phyloP scores from a whole-genome alignment of 1,140 invertebrate species.

The Cyphomyrmex costatus region DNA sequence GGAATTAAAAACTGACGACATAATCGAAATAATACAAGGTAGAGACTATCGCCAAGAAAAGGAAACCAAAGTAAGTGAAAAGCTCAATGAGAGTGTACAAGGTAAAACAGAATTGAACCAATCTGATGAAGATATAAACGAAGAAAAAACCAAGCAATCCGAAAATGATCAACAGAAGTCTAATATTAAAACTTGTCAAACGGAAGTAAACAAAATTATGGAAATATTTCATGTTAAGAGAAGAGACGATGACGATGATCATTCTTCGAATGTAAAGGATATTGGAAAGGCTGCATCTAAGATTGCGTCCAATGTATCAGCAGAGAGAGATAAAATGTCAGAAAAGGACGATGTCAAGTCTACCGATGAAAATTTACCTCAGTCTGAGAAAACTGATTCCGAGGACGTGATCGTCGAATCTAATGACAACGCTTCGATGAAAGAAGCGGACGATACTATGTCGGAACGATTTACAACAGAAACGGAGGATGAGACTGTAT shows the following conservation, averaged over 20 bases:
- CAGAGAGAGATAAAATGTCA: slow-evolving; percentile 30
- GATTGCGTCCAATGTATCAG: neutral
- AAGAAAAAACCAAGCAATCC: slow-evolving; percentile 20
- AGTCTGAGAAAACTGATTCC: slow-evolving; percentile 22
- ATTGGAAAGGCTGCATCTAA: neutral
- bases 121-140: slow-evolving; percentile 27
- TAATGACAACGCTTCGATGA: slow-evolving; percentile 30
- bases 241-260: slow-evolving; percentile 70
- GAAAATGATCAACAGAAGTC: slow-evolving; percentile 47
- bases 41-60: slow-evolving; percentile 22
- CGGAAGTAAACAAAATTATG: slow-evolving; percentile 82
- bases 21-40: slow-evolving; percentile 55
- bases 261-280: slow-evolving; percentile 23
- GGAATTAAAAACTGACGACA: slow-evolving; percentile 57
- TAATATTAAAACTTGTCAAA: slow-evolving; percentile 63
- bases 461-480: slow-evolving; percentile 71
- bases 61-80: slow-evolving; percentile 18
- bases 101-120: slow-evolving; percentile 49
- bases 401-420: slow-evolving; percentile 28
- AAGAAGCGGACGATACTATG: slow-evolving; percentile 66
- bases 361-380: slow-evolving; percentile 18
- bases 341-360: slow-evolving; percentile 33
- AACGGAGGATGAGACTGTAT: slow-evolving; percentile 76
- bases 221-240: slow-evolving; percentile 83
- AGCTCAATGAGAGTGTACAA: slow-evolving; percentile 55